Base-by-base conservation (phyloP, 2,113 vertebrate genomes). In the Poeciliopsis prolifica region DNA sequence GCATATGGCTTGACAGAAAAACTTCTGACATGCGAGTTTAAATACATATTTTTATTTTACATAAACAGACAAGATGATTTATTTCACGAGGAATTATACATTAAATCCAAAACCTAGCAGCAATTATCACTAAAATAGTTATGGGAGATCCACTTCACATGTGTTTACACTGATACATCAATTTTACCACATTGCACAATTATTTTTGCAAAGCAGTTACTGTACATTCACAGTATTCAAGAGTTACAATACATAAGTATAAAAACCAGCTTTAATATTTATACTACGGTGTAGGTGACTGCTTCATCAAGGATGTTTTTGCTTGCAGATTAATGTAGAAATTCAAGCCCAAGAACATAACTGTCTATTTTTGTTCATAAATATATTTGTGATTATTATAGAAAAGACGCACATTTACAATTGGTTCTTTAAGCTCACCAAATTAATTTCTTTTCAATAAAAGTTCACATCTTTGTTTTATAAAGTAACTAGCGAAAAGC, bases 1-100 rank as follows among this genome's bases (percentile, higher is more conserved):
- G 48, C 29, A 19, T 62, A 62, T 61, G 12, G 29, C 66, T 60
- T 70, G 11, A 63, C 29, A n/a, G 65, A 73, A 80, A 79, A 72
- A 40, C 51, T 29, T 61, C 35, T 60, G 30, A 33, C 7, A 44
- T 60, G 30, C 61, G 30, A 60, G 30, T 14, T 24, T 10, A 17
- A 74, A 77, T 58, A 75, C 2, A 44, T n/a, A 67, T 19, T 70
- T 81, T 83, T 68, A 70, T 70, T 65, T 42, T 13, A 35, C 33
- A 60, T 54, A 17, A 35, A 79, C 70, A 87, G 81, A 79, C 31
- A 80, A 61, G 13, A 70, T 22, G 31, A 10, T 58, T 48, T 48
- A 48, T 19, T 19, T 19, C 15, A 48, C 51, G n/a, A 11, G 3
- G 51, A 24, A 58, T 44, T 24, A 74, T 78, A 62, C 35, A 44